These are phyloP conservation scores for Chiloscyllium plagiosum DNA, from an alignment of 2,113 vertebrate genomes.

Conservation along the genomic window DNA sequence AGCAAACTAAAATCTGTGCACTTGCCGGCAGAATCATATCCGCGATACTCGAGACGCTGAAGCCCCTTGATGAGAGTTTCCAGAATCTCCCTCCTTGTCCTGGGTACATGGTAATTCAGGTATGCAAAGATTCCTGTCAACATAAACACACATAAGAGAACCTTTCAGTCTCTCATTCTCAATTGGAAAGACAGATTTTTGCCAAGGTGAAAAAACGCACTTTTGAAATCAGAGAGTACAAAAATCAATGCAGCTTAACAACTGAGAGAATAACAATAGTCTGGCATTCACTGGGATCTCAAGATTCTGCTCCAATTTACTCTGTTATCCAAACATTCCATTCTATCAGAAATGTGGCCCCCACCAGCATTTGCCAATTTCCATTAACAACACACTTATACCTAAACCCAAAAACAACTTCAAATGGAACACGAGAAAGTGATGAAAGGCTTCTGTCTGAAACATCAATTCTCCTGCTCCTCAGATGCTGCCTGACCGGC, in stretches of 20 bases:
- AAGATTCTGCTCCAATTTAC: too few relatives aligned
- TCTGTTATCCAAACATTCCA: background rate
- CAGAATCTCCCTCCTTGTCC: constrained; percentile 88
- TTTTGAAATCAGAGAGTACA: background rate
- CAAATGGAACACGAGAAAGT: too few relatives aligned
- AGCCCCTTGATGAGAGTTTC: constrained; percentile 94
- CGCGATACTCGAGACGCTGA: constrained; percentile 87
- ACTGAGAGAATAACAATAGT: background rate
- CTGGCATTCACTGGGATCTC: background rate
- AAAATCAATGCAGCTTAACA: background rate
- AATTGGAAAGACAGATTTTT: background rate
- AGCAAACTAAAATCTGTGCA: background rate
- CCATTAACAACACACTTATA: background rate
- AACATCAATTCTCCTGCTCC: too few relatives aligned
- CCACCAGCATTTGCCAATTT: background rate
- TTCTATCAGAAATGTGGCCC: background rate
- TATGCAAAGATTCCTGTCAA: constrained; percentile 91
- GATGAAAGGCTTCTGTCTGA: too few relatives aligned
- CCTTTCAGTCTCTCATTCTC: background rate
- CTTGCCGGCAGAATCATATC: constrained; percentile 93
- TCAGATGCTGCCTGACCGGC: too few relatives aligned
- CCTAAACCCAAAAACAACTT: background rate
- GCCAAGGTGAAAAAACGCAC: background rate
- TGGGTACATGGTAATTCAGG: constrained; percentile 94
- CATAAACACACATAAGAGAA: background rate